These are phyloP conservation scores for Cotesia vestalis DNA, from an alignment of 1,140 invertebrate genomes.

Conservation along the genomic window DNA sequence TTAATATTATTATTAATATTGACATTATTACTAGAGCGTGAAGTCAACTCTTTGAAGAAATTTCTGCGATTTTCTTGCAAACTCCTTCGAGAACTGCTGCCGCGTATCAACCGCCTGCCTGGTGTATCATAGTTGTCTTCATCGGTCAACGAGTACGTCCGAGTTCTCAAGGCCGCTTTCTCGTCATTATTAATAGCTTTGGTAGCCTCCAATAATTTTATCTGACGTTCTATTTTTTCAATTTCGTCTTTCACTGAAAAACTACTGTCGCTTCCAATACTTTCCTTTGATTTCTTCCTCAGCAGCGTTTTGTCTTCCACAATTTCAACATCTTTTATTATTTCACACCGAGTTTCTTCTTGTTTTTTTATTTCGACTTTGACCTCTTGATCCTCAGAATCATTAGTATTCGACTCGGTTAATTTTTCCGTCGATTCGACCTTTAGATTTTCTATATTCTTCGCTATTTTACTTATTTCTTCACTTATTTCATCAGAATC, in stretches of 20 bases:
- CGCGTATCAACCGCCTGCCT: background rate
- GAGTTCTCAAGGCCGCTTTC: conserved; percentile 26
- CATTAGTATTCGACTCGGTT: too few relatives aligned
- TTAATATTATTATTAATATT: conserved; percentile 25
- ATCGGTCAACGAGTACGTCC: conserved; percentile 19
- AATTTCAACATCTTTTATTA: conserved; percentile 36
- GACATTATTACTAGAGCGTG: too few relatives aligned
- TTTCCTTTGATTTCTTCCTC: conserved; percentile 32
- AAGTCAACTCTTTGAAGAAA: conserved; percentile 55
- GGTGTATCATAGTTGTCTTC: conserved; percentile 1
- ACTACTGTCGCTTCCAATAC: conserved; percentile 45
- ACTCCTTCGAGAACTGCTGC: conserved; percentile 37
- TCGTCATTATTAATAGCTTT: conserved; percentile 16
- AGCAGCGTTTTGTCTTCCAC: conserved; percentile 36
- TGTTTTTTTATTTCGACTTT: conserved; percentile 32
- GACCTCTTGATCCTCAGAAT: background rate
- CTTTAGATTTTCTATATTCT: too few relatives aligned
- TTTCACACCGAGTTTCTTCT: conserved; percentile 7
- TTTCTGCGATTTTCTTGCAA: conserved; percentile 53
- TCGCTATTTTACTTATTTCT: too few relatives aligned
- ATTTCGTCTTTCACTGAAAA: conserved; percentile 61
- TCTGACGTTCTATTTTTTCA: conserved; percentile 60
- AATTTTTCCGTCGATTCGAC: background rate
- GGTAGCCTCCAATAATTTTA: conserved; percentile 52
- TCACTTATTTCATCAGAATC: too few relatives aligned